A percentile compares a stretch with the other conserved stretches of the same genome.
Conservation (phyloP, 2,888 invertebrate genomes). For the Hydroisotoma schaefferi region DNA sequence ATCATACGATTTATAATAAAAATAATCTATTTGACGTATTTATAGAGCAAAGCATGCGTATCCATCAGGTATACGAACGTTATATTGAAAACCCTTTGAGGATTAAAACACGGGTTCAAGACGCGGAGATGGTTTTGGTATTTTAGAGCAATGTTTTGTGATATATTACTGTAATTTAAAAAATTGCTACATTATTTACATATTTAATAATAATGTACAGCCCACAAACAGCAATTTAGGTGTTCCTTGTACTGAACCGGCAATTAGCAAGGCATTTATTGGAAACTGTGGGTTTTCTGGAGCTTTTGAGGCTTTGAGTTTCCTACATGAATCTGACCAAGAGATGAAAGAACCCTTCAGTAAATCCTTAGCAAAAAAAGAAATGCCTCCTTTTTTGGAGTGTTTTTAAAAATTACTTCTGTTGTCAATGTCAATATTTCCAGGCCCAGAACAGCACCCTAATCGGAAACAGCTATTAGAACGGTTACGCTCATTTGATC, state of each 20-base stretch:
- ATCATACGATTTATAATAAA: background rate
- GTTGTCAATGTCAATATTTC: too few relatives aligned
- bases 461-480: too few relatives aligned
- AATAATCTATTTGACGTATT: background rate
- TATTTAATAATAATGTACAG: conserved; percentile 5
- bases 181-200: background rate
- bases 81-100: conserved; percentile 20
- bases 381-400: too few relatives aligned
- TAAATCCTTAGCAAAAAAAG: background rate
- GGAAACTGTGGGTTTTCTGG: conserved; percentile 24
- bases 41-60: conserved; percentile 26
- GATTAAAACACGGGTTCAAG: conserved; percentile 24
- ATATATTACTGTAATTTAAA: background rate
- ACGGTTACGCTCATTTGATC: conserved; percentile 6
- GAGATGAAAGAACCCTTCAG: background rate
- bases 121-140: conserved; percentile 15
- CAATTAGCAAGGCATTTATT: background rate
- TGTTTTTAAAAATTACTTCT: too few relatives aligned
- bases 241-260: conserved; percentile 1
- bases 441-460: too few relatives aligned
- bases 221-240: conserved; percentile 18
- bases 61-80: conserved; percentile 28
- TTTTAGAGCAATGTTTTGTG: background rate
- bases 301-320: conserved; percentile 17
- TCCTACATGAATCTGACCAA: background rate